A percentile compares a stretch with the other conserved stretches of the same genome.
Evolutionary conservation across 2,888 invertebrate species (phyloP).

Genomic region (Vannuccia rotundouncinata): DNA sequence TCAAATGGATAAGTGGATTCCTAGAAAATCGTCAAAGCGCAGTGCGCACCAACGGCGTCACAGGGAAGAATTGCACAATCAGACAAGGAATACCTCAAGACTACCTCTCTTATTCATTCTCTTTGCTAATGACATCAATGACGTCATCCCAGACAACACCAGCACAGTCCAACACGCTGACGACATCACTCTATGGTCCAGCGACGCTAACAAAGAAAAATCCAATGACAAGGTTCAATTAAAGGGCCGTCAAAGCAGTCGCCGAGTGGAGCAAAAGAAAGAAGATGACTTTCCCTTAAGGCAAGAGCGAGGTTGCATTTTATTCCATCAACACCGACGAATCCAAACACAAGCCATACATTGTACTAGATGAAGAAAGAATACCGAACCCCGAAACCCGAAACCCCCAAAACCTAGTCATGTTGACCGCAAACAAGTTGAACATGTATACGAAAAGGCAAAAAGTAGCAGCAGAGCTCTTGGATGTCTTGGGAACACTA

Average conservation of each 20-base stretch:
- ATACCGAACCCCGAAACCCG: background rate
- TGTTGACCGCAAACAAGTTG: background rate
- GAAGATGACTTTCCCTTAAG: background rate
- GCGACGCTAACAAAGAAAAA: background rate
- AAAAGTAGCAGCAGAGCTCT: background rate
- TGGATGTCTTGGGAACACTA: background rate
- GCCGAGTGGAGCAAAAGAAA: background rate
- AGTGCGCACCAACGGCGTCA: background rate
- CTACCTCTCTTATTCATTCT: background rate
- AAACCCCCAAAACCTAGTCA: background rate
- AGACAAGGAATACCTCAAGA: background rate
- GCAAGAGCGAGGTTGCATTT: background rate
- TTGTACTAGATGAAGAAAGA: background rate
- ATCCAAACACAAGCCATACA: background rate
- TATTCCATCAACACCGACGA: background rate
- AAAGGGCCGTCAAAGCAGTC: background rate
- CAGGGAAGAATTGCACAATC: background rate
- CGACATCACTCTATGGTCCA: background rate
- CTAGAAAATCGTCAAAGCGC: background rate
- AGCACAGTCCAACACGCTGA: background rate
- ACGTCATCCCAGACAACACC: background rate
- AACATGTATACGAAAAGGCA: background rate
- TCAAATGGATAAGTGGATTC: background rate
- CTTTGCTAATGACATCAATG: background rate
- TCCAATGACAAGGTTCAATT: background rate